Conservation (phyloP, 2,113 vertebrate genomes). For the Oreochromis niloticus region DNA sequence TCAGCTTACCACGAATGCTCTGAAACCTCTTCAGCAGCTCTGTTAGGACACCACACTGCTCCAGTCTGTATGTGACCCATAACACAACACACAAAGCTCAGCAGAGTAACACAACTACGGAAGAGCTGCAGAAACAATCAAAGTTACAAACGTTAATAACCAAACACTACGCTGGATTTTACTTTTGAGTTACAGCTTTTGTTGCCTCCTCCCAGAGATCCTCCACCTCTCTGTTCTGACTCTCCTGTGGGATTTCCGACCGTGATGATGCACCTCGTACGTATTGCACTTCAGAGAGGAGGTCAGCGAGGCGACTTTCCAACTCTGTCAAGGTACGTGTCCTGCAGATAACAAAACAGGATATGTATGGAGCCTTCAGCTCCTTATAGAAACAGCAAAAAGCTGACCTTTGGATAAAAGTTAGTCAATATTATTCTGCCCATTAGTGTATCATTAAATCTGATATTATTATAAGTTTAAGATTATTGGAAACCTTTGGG, state of each 20-base stretch:
- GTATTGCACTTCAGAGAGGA: conserved; percentile 70
- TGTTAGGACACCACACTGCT: conserved; percentile 75
- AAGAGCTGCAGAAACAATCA: background rate
- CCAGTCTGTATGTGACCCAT: conserved; percentile 63
- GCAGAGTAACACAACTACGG: background rate
- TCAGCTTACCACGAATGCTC: conserved; percentile 71
- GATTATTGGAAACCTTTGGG: background rate
- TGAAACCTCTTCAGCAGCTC: conserved; percentile 87
- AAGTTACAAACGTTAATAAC: background rate
- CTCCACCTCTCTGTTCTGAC: conserved; percentile 55
- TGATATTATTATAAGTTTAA: background rate
- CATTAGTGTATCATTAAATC: background rate
- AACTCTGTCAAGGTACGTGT: conserved; percentile 74
- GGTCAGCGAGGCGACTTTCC: conserved; percentile 71
- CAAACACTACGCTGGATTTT: background rate
- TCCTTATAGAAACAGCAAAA: background rate
- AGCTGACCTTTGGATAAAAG: background rate
- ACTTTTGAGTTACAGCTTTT: conserved; percentile 76
- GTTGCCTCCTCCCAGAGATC: conserved; percentile 76
- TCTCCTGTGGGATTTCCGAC: conserved; percentile 35
- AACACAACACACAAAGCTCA: background rate
- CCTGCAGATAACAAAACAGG: conserved; percentile 51
- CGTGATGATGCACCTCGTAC: conserved; percentile 57
- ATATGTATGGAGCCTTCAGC: background rate
- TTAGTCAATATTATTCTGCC: background rate